Evolutionary conservation across 2,797 vertebrate genomes (phyloP).

Genomic region (Tarsius wallacei): DNA sequence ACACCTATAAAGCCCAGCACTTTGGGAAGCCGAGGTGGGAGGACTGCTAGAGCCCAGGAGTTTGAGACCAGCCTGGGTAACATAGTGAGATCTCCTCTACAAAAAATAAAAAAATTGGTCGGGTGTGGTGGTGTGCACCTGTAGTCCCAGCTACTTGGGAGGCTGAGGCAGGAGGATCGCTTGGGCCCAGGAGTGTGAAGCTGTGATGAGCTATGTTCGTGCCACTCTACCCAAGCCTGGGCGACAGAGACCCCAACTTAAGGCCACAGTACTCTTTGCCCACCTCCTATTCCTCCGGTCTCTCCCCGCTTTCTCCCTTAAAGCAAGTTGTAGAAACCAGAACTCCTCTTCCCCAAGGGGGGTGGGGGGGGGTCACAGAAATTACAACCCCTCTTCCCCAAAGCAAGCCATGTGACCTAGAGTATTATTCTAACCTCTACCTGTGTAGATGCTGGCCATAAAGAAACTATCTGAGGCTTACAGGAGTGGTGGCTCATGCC

Average conservation of each 20-base stretch:
- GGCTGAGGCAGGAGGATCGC: background rate
- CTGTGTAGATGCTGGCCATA: background rate
- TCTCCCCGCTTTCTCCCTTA: too few relatives aligned
- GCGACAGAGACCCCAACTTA: background rate
- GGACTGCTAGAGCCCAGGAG: background rate
- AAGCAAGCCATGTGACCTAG: too few relatives aligned
- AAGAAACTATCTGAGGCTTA: background rate
- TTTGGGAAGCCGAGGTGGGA: background rate
- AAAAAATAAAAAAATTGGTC: background rate
- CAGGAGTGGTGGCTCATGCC: too few relatives aligned
- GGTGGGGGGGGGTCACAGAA: too few relatives aligned
- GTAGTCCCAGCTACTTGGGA: background rate
- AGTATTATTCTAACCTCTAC: too few relatives aligned
- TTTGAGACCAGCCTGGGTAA: background rate
- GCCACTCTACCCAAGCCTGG: background rate
- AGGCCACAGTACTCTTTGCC: too few relatives aligned
- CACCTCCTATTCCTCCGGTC: too few relatives aligned
- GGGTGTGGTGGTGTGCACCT: background rate
- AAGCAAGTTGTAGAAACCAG: too few relatives aligned
- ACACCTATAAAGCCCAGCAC: background rate
- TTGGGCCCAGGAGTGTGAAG: background rate
- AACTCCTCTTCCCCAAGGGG: too few relatives aligned
- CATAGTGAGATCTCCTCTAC: background rate
- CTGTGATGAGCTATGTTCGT: background rate
- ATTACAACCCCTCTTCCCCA: too few relatives aligned